Conservation (phyloP, 2,113 vertebrate genomes). For the Puntigrus tetrazona region DNA sequence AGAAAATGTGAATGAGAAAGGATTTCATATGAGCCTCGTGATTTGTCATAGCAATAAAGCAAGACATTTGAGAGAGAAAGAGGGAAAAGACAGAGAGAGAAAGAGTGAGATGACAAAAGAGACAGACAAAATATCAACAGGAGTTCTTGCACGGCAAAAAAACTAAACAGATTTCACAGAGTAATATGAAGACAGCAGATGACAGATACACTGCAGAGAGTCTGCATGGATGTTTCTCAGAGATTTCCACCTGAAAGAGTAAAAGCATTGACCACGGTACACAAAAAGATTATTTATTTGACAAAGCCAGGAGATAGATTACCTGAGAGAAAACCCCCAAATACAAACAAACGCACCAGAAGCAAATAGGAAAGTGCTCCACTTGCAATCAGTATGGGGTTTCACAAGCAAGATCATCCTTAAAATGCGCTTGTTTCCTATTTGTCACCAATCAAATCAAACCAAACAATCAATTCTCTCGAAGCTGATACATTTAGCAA, state of each 20-base stretch:
- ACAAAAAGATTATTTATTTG: neutral
- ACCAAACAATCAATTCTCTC: neutral
- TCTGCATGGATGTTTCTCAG: neutral
- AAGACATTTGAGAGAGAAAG: neutral
- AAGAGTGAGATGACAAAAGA: neutral
- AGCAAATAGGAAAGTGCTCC: neutral
- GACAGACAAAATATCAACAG: neutral
- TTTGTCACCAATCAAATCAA: neutral
- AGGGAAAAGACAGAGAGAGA: neutral
- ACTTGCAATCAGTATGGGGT: neutral
- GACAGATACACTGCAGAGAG: neutral
- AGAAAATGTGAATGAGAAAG: neutral
- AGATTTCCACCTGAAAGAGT: neutral
- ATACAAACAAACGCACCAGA: neutral
- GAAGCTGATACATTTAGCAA: neutral
- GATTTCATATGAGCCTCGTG: neutral
- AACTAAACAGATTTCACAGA: neutral
- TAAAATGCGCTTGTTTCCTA: neutral
- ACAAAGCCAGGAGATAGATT: neutral
- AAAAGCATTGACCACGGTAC: neutral
- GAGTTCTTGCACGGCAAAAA: neutral
- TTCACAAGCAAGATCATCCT: neutral
- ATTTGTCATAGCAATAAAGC: conserved; percentile 5
- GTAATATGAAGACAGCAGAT: neutral
- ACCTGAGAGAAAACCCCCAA: neutral